Base-by-base conservation (phyloP, 2,888 invertebrate species). In the Gasteruption jaculator region DNA sequence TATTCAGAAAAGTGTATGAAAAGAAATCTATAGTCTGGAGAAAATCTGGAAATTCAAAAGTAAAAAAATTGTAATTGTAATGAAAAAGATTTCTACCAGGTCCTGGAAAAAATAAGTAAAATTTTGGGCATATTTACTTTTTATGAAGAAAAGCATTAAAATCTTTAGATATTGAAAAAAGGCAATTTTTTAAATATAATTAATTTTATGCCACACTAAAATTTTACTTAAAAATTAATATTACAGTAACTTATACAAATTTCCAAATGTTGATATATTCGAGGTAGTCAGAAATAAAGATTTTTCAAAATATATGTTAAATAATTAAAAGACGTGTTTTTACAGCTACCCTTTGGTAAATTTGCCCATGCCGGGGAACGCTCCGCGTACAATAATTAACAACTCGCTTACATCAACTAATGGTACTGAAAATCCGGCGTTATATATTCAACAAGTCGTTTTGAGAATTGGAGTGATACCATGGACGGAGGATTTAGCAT, bases 331-430 rank as follows among this genome's bases (percentile, higher is more conserved):
- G n/a, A 22, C 24, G 21, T 30, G 6, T 42, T 42, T 42, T 40
- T 46, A 41, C 72, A 92, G 92, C 68, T 88, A 85, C 67, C 92
- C 92, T 0, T 71, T 92, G 46, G 73, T 90, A 52, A 86, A 89
- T 74, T 79, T 94, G 47, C 93, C 94, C 3, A 75, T 95, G 58
- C 91, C 92, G 12, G 92, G 93, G 45, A 92, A 91, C 60, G 84
- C 86, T 53, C 93, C 93, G 8, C 84, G 85, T 31, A 79, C 82
- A 60, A 75, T 83, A 31, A 71, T 75, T 45, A 74, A 74, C 57
- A 54, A 68, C 27, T 71, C 72, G 14, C 56, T 60, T 5, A 53
- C 57, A 42, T 61, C 65, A 24, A 58, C 54, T 37, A 61, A 67
- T 29, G 57, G 53, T 32, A 61, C 70, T n/a, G 63, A 79, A 40